Evolutionary conservation across 2,113 vertebrate species (phyloP), one percentile per base, ranked within the genome.

Genomic region (Strix uralensis): DNA sequence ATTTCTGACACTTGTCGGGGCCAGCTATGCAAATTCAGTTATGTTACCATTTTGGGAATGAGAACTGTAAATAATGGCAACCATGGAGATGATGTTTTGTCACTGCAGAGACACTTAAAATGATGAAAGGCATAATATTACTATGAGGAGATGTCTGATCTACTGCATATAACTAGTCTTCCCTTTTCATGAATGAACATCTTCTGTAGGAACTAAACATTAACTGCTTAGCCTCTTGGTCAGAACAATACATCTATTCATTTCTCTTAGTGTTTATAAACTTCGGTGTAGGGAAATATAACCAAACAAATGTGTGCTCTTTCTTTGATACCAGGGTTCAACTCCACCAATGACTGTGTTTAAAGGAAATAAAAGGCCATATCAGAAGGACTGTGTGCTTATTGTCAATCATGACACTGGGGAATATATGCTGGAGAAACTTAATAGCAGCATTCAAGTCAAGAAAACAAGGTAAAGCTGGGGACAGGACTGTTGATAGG

Each of bases 361-460:
- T 97, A 99, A 99, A 98, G 99, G 99, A 94, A 99, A 99, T 98
- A 99, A 99, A 96, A 98, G 99, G 52, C 99, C 99, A 0, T 99
- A 99, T 96, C 99, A 99, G 98, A 99, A 99, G 96, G 99, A 99
- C 97, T 99, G 99, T 69, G 99, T 99, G 66, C 99, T 99, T 82
- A 99, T 99, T 95, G 99, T 99, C 86, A 99, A 99, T 95, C 99
- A 99, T 30, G 99, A 99, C 98, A 99, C 99, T 6, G 99, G 99
- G 8, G 99, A 99, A 52, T 99, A 99, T 26, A 98, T 99, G 29
- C 97, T 99, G 98, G 99, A 99, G 96, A 99, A 99, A 92, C 99
- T 99, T 77, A 99, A 98, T 97, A 99, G 99, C 98, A 99, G 98
- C 98, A 99, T 99, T 96, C 99, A 99, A 94, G 99, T 99, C 89